Evolutionary conservation across 2,797 vertebrate genomes (phyloP).

Genomic region (Danio choprae): DNA sequence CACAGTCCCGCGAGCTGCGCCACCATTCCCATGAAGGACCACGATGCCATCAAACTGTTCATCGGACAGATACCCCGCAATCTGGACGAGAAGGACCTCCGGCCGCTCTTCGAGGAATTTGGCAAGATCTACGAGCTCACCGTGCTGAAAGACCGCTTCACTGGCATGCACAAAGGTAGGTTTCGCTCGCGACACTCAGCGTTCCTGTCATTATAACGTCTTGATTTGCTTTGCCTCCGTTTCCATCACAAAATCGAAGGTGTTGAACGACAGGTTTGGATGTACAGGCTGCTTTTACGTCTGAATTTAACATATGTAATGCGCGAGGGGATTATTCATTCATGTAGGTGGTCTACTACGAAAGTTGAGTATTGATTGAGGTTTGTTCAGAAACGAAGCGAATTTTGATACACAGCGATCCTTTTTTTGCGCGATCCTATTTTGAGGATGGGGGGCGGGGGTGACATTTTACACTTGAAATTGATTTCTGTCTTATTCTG

Average conservation of each 20-base stretch:
- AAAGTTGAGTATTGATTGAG: constrained; percentile 15
- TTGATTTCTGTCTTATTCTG: background rate
- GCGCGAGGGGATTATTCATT: background rate
- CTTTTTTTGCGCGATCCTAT: constrained; percentile 24
- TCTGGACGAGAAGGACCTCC: constrained; percentile 99
- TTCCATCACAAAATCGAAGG: constrained; percentile 6
- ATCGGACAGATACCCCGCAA: constrained; percentile 99
- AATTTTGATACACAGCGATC: background rate
- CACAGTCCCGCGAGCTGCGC: constrained; percentile 95
- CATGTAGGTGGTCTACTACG: background rate
- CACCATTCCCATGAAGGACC: constrained; percentile 99
- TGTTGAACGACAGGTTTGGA: constrained; percentile 8
- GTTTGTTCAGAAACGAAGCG: background rate
- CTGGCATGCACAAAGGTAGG: constrained; percentile 99
- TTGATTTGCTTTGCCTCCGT: constrained; percentile 19
- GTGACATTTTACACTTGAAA: constrained; percentile 3
- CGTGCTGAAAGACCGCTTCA: constrained; percentile 99
- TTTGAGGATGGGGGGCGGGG: constrained; percentile 9
- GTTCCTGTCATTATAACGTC: constrained; percentile 24
- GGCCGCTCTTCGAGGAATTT: constrained; percentile 99
- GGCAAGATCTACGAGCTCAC: constrained; percentile 99
- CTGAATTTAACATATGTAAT: background rate
- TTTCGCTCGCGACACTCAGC: background rate
- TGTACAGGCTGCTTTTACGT: background rate
- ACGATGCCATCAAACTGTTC: constrained; percentile 99